Percentiles rank a stretch among this genome's conserved stretches.
Conservation (phyloP, 1,140 invertebrate genomes). For the Sitodiplosis mosellana region DNA sequence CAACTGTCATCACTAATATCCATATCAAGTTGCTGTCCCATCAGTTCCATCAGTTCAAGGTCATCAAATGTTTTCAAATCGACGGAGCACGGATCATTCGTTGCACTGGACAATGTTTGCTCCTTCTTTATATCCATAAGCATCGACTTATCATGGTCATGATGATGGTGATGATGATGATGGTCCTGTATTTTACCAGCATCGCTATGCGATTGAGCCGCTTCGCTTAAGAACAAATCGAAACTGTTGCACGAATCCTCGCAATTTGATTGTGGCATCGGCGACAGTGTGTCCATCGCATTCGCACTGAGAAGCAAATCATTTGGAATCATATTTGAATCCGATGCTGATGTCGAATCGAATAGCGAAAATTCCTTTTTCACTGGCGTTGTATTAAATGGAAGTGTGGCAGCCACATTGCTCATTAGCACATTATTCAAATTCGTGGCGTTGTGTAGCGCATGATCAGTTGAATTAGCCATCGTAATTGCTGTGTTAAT, state of each 20-base stretch:
- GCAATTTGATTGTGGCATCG: conserved; percentile 10
- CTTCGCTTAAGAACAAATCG: not conserved
- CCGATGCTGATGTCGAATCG: no score
- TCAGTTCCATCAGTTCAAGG: conserved; percentile 20
- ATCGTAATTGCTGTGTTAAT: no score
- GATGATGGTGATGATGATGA: conserved; percentile 2
- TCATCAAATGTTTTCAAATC: conserved; percentile 24
- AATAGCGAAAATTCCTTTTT: no score
- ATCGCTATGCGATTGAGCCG: conserved; percentile 1
- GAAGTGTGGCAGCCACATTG: no score
- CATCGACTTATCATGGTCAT: not conserved
- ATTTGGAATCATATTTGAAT: not conserved
- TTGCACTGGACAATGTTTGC: not conserved
- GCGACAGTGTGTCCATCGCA: conserved; percentile 8
- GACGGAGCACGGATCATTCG: conserved; percentile 9
- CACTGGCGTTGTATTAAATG: no score
- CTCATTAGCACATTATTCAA: no score
- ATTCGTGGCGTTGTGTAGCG: no score
- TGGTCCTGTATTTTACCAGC: conserved; percentile 1
- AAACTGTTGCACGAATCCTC: not conserved
- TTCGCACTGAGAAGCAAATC: conserved; percentile 7
- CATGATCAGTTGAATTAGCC: no score
- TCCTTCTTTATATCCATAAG: not conserved
- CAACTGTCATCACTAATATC: conserved; percentile 20
- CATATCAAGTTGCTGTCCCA: conserved; percentile 25